Base-by-base conservation (phyloP, 2,113 vertebrate genomes). In the Sphaerodactylus townsendi region DNA sequence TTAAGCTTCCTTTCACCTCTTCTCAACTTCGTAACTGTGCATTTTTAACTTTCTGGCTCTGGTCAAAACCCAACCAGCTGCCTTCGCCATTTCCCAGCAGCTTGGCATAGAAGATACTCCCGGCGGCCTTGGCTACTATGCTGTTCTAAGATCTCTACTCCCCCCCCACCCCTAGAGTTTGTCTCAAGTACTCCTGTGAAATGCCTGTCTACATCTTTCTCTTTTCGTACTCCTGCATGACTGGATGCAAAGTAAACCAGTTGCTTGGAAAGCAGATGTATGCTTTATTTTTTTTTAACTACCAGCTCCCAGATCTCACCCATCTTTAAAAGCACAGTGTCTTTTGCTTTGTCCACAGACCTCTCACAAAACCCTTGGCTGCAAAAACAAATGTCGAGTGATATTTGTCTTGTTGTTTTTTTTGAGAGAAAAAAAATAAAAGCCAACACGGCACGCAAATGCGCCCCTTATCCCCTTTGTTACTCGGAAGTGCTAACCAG, bases 181-280 rank as follows among this genome's bases (percentile, higher is more conserved):
- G 85, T 93, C 86, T 92, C 93, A 96, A 98, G 97, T 98, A 94
- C 97, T 98, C 97, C 97, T 98, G 98, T 99, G 97, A 98, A 98
- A 98, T 99, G 98, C 98, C 98, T 98, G 97, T 97, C 96, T 97
- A 94, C 95, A 87, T 96, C 92, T 93, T 87, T 95, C 92, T 96
- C 85, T 93, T 91, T 93, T 95, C 96, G 93, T 98, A 95, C 94
- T 97, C 97, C 97, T 98, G 98, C 99, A 99, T 99, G 99, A 97
- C 90, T 99, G 98, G 96, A 99, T 99, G 99, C 97, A 96, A 97
- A 97, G 96, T 97, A 97, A 96, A 41, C 95, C 90, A 98, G 95
- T 97, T 97, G 98, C 98, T 98, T 99, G 97, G 97, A 96, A 97
- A 96, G 96, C 95, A 96, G 95, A 97, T 84, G 48, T 95, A 90